A percentile compares a stretch with the other conserved stretches of the same genome.
Evolutionary conservation across 2,113 vertebrate species (phyloP).

Genomic region (Pipa parva): DNA sequence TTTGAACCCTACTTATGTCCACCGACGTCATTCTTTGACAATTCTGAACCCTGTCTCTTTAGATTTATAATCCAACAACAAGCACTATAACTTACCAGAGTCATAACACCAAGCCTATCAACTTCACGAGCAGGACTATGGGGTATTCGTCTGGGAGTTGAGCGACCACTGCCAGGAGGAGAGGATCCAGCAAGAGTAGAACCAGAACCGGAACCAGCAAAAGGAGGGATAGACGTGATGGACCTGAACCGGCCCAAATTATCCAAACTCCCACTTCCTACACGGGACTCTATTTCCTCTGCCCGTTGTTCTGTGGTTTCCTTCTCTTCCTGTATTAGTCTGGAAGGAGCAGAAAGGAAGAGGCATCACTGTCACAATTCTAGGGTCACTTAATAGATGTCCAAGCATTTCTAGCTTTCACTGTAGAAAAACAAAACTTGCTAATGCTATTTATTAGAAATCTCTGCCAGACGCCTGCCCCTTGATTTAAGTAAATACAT

Average conservation of each 20-base stretch:
- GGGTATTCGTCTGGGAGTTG: slow-evolving; percentile 78
- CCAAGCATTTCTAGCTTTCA: too few relatives aligned
- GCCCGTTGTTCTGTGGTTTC: slow-evolving; percentile 87
- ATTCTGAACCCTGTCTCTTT: too few relatives aligned
- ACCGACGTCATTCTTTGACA: too few relatives aligned
- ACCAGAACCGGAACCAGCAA: slow-evolving; percentile 49
- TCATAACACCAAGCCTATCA: slow-evolving; percentile 91
- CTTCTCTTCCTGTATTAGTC: slow-evolving; percentile 97
- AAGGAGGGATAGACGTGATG: slow-evolving; percentile 72
- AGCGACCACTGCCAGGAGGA: slow-evolving; percentile 82
- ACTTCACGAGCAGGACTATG: slow-evolving; percentile 86
- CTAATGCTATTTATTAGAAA: too few relatives aligned
- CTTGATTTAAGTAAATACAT: too few relatives aligned
- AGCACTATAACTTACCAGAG: slow-evolving; percentile 76
- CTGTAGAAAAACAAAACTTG: too few relatives aligned
- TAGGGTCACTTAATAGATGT: too few relatives aligned
- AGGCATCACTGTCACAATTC: too few relatives aligned
- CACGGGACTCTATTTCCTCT: slow-evolving; percentile 88
- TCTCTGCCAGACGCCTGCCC: too few relatives aligned
- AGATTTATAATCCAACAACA: too few relatives aligned
- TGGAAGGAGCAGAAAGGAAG: slow-evolving; percentile 46
- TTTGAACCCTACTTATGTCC: too few relatives aligned
- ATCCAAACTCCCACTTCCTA: slow-evolving; percentile 78
- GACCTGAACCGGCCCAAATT: slow-evolving; percentile 77
- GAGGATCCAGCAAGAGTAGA: slow-evolving; percentile 76